Evolutionary conservation across 2,113 vertebrate species (phyloP).

Genomic region (Scomber japonicus): DNA sequence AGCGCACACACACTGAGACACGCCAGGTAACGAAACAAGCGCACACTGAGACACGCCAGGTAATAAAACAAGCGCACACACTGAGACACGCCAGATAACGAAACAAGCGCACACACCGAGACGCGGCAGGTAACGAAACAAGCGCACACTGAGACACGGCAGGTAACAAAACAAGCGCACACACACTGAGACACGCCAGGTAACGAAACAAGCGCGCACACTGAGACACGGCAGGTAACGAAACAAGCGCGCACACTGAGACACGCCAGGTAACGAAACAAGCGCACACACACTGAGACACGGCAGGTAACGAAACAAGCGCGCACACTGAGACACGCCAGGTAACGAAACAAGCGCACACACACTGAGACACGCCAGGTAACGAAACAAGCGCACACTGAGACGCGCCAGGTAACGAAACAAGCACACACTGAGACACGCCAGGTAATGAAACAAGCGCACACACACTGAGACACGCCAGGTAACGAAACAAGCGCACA

Average conservation of each 20-base stretch:
- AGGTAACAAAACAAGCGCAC: too few relatives aligned
- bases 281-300: too few relatives aligned
- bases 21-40: conserved; percentile 50
- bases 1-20: neutral
- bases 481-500: neutral
- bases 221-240: too few relatives aligned
- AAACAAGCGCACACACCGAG: too few relatives aligned
- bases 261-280: too few relatives aligned
- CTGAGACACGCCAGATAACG: too few relatives aligned
- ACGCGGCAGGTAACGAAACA: neutral
- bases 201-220: too few relatives aligned
- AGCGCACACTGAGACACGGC: conserved; percentile 90
- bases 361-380: conserved; percentile 76
- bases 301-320: too few relatives aligned
- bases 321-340: too few relatives aligned
- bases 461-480: conserved; percentile 87
- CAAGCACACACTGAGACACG: conserved; percentile 35
- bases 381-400: conserved; percentile 57
- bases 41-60: conserved; percentile 87
- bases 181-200: too few relatives aligned
- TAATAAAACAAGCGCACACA: neutral
- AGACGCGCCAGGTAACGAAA: conserved; percentile 62
- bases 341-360: too few relatives aligned
- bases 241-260: too few relatives aligned
- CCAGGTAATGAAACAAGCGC: conserved; percentile 50